Conservation (phyloP, 2,797 vertebrate genomes). For the Xenops minutus region DNA sequence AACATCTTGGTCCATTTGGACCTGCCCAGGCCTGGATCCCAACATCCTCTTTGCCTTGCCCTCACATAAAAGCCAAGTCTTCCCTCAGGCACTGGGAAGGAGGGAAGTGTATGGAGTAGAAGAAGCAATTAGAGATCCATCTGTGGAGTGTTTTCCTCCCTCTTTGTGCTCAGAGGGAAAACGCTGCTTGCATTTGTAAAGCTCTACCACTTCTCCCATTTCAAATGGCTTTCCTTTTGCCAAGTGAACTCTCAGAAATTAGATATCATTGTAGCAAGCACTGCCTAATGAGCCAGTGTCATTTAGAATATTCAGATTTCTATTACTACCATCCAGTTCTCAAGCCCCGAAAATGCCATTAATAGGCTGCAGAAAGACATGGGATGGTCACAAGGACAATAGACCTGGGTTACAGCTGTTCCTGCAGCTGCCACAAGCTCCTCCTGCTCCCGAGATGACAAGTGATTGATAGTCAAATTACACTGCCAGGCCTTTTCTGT, state of each 20-base stretch:
- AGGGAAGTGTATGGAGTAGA: neutral
- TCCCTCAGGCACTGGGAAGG: conserved; percentile 9
- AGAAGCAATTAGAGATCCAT: conserved; percentile 64
- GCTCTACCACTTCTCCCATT: conserved; percentile 45
- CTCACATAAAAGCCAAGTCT: neutral
- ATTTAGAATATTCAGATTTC: conserved; percentile 63
- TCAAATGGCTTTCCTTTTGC: conserved; percentile 52
- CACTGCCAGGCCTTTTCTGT: conserved; percentile 70
- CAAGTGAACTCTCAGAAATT: conserved; percentile 72
- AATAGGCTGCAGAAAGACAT: conserved; percentile 37
- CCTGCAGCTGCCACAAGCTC: conserved; percentile 73
- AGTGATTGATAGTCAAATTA: conserved; percentile 78
- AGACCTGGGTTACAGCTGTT: conserved; percentile 65
- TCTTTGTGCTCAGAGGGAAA: conserved; percentile 49
- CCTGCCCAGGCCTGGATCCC: neutral
- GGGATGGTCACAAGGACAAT: conserved; percentile 59
- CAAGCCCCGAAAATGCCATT: conserved; percentile 50
- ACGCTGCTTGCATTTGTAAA: conserved; percentile 44
- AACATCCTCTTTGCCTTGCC: neutral
- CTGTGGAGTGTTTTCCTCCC: conserved; percentile 57
- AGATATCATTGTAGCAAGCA: conserved; percentile 65
- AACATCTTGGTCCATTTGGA: neutral
- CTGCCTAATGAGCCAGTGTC: conserved; percentile 67
- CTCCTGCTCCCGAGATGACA: conserved; percentile 47
- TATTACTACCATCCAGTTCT: conserved; percentile 21